A percentile compares a stretch with the other conserved stretches of the same genome.
phyloP scores from a whole-genome alignment of 2,888 invertebrate species.

The Glyphotaelius pellucidus region DNA sequence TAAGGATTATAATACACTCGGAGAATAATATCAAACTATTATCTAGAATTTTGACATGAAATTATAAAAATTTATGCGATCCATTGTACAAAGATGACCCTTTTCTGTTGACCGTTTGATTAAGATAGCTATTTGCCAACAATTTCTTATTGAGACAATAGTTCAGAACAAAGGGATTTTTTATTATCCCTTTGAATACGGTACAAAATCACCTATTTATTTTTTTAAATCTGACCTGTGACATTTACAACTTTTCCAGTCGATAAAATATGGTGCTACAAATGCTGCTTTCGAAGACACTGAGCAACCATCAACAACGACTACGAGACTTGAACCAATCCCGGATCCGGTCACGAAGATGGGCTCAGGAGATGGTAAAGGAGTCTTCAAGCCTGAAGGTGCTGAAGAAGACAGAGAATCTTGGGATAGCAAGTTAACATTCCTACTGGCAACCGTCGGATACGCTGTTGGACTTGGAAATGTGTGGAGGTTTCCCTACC shows the following conservation, averaged over 20 bases:
- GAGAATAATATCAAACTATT: background rate
- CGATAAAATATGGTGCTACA: conserved; percentile 89
- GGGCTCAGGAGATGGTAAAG: conserved; percentile 81
- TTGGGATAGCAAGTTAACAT: conserved; percentile 96
- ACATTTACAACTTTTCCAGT: conserved; percentile 62
- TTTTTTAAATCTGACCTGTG: background rate
- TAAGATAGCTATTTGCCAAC: background rate
- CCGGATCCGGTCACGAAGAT: conserved; percentile 78
- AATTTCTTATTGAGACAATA: background rate
- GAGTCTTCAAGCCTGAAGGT: conserved; percentile 82
- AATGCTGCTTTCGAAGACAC: conserved; percentile 87
- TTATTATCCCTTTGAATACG: background rate
- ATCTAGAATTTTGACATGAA: background rate
- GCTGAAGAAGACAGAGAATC: conserved; percentile 89
- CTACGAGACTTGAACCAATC: conserved; percentile 70
- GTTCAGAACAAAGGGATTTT: background rate
- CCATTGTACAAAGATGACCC: background rate
- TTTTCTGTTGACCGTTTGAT: background rate
- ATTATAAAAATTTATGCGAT: background rate
- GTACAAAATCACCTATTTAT: background rate
- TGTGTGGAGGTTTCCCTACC: conserved; percentile 96
- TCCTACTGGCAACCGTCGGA: conserved; percentile 94
- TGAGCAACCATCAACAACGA: conserved; percentile 68
- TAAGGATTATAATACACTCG: too few relatives aligned
- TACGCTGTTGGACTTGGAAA: conserved; percentile 97